Evolutionary conservation across 2,888 invertebrate species (phyloP), one percentile per base, ranked within the genome.

Genomic region (Pyrochroa serraticornis): DNA sequence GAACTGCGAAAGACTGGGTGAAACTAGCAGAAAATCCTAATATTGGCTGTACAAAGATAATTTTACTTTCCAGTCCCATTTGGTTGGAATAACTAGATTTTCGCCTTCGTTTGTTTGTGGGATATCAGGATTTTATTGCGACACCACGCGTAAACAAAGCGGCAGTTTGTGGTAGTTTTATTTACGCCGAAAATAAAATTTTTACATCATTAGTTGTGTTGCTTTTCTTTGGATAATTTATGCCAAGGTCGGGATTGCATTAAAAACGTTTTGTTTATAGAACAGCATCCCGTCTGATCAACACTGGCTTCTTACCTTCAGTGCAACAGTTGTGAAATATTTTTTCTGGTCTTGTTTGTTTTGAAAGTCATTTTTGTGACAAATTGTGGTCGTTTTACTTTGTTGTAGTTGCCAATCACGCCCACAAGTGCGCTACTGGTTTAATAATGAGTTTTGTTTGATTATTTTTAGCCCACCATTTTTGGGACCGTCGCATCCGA

Each of bases 401-500:
- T 37, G 37, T 53, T 53, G 47, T 36, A 33, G 37, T 59, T 62
- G 64, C 64, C 64, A 62, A 63, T 22, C 22, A 63, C 53, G 49
- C 57, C 55, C 49, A 49, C 57, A 33, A 33, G 50, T 48, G 36
- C 35, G 31, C 37, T 47, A 10, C 6, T 22, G 37, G 43, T 55
- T 51, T 63, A 50, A 60, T 62, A 49, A 54, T 55, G 55, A 53
- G 54, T 54, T 46, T 56, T 49, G 12, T 63, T 62, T 62, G 77
- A 76, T n/a, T 73, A 73, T 75, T 75, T 84, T 80, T 70, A 86
- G 86, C 86, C 85, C 41, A 85, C 85, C 56, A 85, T 86, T 68
- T 85, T 85, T 71, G 86, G 86, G 54, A 85, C 85, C 12, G 84
- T 85, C 62, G 85, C 85, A 44, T 84, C 85, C 49, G 85, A 85